Evolutionary conservation across 2,797 vertebrate genomes (phyloP).

Genomic region (Macropus fuliginosus): DNA sequence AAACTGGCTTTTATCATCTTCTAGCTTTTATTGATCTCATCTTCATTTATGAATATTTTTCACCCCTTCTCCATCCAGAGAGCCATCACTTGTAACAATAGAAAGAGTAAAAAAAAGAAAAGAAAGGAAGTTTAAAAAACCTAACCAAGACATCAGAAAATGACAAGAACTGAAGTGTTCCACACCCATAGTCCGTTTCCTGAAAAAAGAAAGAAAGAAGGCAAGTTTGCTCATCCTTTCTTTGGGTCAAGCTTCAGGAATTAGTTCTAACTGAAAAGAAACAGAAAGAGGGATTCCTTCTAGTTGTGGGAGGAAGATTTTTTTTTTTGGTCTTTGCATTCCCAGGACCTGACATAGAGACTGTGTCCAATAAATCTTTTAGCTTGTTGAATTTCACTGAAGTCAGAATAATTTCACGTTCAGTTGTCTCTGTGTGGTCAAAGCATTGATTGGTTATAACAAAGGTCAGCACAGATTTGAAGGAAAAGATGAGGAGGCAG

Average conservation of each 20-base stretch:
- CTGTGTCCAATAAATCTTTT: neutral
- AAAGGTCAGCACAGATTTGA: neutral
- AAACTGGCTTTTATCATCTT: neutral
- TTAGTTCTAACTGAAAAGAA: constrained; percentile 10
- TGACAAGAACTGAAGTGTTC: neutral
- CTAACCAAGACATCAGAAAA: neutral
- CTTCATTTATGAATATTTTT: neutral
- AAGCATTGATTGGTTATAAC: neutral
- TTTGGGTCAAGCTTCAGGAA: neutral
- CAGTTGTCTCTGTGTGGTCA: neutral
- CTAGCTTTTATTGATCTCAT: neutral
- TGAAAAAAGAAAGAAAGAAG: neutral
- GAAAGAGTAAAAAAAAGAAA: neutral
- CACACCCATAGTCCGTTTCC: no score
- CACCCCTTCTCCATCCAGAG: neutral
- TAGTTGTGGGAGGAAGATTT: neutral
- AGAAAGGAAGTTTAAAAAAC: neutral
- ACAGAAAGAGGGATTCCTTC: neutral
- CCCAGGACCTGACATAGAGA: neutral
- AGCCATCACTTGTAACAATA: neutral
- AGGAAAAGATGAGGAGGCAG: neutral
- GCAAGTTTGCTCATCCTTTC: no score
- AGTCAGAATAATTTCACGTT: neutral
- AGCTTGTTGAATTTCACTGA: neutral
- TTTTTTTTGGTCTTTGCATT: neutral